Evolutionary conservation across 2,888 invertebrate species (phyloP).

Genomic region (Tetramorium bicarinatum): DNA sequence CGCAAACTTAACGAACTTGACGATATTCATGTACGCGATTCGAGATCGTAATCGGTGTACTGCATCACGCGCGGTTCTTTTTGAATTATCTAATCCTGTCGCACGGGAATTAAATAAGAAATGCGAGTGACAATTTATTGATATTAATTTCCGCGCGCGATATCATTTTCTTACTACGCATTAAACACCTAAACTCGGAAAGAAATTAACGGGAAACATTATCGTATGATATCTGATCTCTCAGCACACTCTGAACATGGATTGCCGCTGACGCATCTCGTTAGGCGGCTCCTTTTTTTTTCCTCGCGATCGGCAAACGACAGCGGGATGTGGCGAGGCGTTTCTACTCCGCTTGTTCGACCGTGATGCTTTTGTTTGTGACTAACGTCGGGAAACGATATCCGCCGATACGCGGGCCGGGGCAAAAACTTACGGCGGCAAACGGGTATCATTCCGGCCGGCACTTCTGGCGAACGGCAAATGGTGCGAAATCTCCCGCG

Average conservation of each 20-base stretch:
- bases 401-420: slow-evolving; percentile 8
- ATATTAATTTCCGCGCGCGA: slow-evolving; percentile 18
- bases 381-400: slow-evolving; percentile 13
- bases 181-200: neutral
- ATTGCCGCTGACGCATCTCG: neutral
- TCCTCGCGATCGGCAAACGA: neutral
- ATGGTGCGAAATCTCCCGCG: slow-evolving; percentile 31
- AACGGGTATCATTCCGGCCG: slow-evolving; percentile 44
- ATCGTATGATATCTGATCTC: slow-evolving; percentile 2
- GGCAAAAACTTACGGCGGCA: slow-evolving; percentile 10
- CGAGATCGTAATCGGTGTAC: slow-evolving; percentile 17
- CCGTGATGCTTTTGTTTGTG: neutral
- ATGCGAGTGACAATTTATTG: slow-evolving; percentile 16
- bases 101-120: slow-evolving; percentile 27
- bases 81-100: slow-evolving; percentile 18
- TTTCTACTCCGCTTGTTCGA: neutral
- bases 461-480: slow-evolving; percentile 7
- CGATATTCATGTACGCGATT: neutral
- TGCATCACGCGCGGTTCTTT: neutral
- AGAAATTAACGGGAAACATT: slow-evolving; percentile 6
- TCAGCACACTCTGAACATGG: neutral
- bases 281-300: neutral
- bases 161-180: neutral
- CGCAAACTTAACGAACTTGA: slow-evolving; percentile 4
- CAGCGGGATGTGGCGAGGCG: neutral